Conservation (phyloP, 2,797 vertebrate species). For the Acridotheres tristis region DNA sequence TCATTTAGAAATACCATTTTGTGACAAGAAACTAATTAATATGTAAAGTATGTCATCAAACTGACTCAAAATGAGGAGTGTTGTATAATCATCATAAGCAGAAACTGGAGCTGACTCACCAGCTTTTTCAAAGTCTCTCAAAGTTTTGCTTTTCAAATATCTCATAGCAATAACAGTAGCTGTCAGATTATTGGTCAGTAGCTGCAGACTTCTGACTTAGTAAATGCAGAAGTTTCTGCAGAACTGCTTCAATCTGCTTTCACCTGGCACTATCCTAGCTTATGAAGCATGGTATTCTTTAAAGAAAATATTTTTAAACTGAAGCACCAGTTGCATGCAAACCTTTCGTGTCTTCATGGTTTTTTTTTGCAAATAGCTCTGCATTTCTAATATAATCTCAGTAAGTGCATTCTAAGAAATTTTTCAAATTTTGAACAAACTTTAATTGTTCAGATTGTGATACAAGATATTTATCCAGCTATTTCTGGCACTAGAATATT, state of each 20-base stretch:
- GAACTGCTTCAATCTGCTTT: background rate
- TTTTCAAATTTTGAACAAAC: background rate
- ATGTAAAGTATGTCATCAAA: background rate
- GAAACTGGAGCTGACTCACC: background rate
- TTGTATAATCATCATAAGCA: background rate
- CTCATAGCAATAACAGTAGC: background rate
- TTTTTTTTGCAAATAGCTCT: background rate
- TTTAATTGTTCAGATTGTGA: background rate
- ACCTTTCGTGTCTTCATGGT: background rate
- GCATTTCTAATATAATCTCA: background rate
- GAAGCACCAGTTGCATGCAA: background rate
- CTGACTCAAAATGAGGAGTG: background rate
- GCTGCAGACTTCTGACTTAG: background rate
- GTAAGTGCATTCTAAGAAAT: background rate
- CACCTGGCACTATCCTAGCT: background rate
- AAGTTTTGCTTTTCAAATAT: background rate
- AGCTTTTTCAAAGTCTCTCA: background rate
- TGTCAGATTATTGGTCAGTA: background rate
- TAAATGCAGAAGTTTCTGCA: background rate
- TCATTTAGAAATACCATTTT: background rate
- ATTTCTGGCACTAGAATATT: background rate
- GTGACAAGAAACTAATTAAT: background rate
- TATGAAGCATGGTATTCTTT: background rate
- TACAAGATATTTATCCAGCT: background rate
- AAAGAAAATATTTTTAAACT: background rate